Conservation (phyloP, 1,140 invertebrate species). For the Ostrea edulis region DNA sequence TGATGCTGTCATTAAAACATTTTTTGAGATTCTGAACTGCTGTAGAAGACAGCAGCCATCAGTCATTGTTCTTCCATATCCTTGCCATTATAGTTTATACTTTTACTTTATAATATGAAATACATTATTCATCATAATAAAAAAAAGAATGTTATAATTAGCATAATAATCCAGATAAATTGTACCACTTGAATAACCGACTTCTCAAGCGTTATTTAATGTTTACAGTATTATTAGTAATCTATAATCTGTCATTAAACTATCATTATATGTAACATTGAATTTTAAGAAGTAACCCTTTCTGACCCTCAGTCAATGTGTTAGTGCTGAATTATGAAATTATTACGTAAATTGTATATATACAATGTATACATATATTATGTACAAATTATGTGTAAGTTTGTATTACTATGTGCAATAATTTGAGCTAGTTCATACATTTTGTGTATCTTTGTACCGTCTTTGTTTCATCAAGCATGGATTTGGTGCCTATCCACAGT, state of each 20-base stretch:
- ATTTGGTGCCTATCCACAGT: slow-evolving; percentile 1
- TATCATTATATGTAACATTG: neutral
- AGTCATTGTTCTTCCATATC: neutral
- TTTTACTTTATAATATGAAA: neutral
- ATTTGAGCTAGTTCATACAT: slow-evolving; percentile 28
- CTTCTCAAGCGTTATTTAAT: neutral
- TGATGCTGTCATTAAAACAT: neutral
- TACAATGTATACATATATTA: neutral
- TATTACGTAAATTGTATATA: neutral
- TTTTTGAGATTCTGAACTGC: neutral
- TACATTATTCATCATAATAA: neutral
- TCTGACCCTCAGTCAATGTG: slow-evolving; percentile 12
- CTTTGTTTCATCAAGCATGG: neutral
- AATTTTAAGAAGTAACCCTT: neutral
- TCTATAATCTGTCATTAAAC: neutral
- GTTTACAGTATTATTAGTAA: slow-evolving; percentile 9
- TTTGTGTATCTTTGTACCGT: neutral
- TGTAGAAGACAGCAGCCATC: neutral
- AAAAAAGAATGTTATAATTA: neutral
- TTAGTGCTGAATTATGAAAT: neutral
- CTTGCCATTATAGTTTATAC: slow-evolving; percentile 2
- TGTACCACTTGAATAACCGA: slow-evolving; percentile 12
- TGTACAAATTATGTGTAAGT: slow-evolving; percentile 15
- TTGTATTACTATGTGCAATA: slow-evolving; percentile 12
- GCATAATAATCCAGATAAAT: slow-evolving; percentile 29